Percentiles rank a stretch among this genome's conserved stretches.
These are phyloP conservation scores for Pongo abelii DNA, from an alignment of 2,113 vertebrate genomes.

Conservation along the genomic window DNA sequence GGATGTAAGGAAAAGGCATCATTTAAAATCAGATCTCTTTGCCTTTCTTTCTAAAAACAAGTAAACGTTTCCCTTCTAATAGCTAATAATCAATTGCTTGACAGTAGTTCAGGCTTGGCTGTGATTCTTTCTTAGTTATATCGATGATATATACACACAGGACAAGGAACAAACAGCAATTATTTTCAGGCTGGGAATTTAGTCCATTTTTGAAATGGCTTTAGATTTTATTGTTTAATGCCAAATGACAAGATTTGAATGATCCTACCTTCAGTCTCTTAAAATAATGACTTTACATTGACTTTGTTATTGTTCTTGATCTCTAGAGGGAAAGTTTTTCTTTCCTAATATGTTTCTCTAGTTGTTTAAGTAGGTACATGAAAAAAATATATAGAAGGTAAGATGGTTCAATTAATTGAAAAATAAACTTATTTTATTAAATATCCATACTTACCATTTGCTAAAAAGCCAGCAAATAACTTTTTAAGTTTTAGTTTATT, in stretches of 20 bases:
- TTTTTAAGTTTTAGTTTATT: background rate
- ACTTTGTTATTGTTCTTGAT: constrained; percentile 11
- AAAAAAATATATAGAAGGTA: background rate
- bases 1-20: constrained; percentile 40
- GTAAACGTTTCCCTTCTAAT: constrained; percentile 64
- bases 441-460: background rate
- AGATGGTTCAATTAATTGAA: background rate
- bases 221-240: constrained; percentile 44
- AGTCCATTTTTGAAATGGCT: constrained; percentile 39
- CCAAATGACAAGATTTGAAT: constrained; percentile 41
- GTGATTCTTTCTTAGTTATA: background rate
- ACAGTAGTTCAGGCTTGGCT: background rate
- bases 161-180: background rate
- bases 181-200: background rate
- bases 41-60: constrained; percentile 64
- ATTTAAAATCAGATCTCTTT: constrained; percentile 67
- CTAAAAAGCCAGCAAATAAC: constrained; percentile 14
- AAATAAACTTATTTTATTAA: constrained; percentile 21
- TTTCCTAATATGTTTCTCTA: background rate
- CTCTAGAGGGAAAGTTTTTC: background rate
- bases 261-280: background rate
- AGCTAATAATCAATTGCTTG: constrained; percentile 59
- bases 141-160: background rate
- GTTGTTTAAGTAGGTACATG: background rate
- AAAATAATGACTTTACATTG: constrained; percentile 13